phyloP scores from a whole-genome alignment of 2,797 vertebrate genomes.

The Centropyge bicolor region DNA sequence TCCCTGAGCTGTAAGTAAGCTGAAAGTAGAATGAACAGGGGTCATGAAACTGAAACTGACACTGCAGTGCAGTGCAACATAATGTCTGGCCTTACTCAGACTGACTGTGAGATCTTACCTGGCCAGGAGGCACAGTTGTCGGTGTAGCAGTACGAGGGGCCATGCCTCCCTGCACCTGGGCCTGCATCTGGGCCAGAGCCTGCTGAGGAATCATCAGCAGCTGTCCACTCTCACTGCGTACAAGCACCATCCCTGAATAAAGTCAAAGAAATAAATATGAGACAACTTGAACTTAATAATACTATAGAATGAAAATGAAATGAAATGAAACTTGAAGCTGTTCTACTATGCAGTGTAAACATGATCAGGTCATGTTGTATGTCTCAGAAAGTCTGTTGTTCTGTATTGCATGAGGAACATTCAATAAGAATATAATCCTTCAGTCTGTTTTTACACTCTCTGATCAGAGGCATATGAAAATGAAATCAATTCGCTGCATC shows the following conservation, averaged over 20 bases:
- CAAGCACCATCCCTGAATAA: slow-evolving; percentile 92
- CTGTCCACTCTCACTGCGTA: slow-evolving; percentile 95
- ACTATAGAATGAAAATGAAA: slow-evolving; percentile 5
- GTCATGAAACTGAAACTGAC: neutral
- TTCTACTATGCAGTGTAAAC: neutral
- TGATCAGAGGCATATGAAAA: neutral
- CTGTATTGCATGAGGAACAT: neutral
- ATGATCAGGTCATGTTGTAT: neutral
- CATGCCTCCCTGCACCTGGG: slow-evolving; percentile 88
- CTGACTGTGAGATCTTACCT: slow-evolving; percentile 82
- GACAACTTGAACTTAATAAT: neutral
- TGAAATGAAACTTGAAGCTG: rapidly evolving
- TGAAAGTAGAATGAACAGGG: neutral
- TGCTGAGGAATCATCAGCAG: slow-evolving; percentile 97
- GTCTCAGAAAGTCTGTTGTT: neutral
- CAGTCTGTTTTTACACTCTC: neutral
- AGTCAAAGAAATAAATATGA: slow-evolving; percentile 3
- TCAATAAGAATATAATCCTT: neutral
- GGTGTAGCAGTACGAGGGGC: slow-evolving; percentile 90
- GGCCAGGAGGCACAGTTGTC: slow-evolving; percentile 88
- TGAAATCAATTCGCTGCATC: neutral
- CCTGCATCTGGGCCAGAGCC: slow-evolving; percentile 95
- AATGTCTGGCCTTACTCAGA: neutral
- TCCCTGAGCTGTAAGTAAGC: neutral
- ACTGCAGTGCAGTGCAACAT: neutral